These are phyloP conservation scores for Hydra vulgaris DNA, from an alignment of 30 jellyfish, hydroid and myxozoan species.

Conservation along the genomic window DNA sequence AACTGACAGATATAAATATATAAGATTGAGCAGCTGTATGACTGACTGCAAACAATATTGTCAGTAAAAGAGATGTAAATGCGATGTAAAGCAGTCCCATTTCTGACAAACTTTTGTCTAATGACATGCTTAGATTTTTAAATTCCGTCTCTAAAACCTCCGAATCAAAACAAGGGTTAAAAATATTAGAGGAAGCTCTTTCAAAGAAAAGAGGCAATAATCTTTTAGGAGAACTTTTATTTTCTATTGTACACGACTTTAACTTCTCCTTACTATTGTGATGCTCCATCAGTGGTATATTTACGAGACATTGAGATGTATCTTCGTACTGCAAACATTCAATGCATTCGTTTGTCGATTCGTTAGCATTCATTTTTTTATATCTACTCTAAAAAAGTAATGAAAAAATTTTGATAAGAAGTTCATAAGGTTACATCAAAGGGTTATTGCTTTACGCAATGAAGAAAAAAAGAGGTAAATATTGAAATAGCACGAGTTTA, in stretches of 20 bases:
- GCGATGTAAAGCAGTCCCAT: conserved; percentile 88
- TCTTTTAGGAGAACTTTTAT: conserved; percentile 77
- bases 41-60: conserved; percentile 71
- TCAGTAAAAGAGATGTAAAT: conserved; percentile 46
- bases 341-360: not conserved
- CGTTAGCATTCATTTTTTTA: not conserved
- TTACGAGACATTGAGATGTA: not conserved
- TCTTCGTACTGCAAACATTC: not conserved
- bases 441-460: not conserved
- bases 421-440: not conserved
- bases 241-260: conserved; percentile 50
- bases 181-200: conserved; percentile 87
- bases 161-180: conserved; percentile 92
- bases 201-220: conserved; percentile 84
- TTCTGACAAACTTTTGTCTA: conserved; percentile 76
- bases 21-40: conserved; percentile 39
- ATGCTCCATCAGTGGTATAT: not conserved
- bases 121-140: conserved; percentile 76
- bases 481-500: too few relatives aligned
- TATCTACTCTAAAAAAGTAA: not conserved
- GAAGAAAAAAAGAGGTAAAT: too few relatives aligned
- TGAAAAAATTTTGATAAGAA: not conserved
- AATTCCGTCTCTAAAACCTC: conserved; percentile 82
- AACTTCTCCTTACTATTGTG: not conserved
- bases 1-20: conserved; percentile 46